Conservation (phyloP, 2,797 vertebrate species). For the Coregonus suidteri region DNA sequence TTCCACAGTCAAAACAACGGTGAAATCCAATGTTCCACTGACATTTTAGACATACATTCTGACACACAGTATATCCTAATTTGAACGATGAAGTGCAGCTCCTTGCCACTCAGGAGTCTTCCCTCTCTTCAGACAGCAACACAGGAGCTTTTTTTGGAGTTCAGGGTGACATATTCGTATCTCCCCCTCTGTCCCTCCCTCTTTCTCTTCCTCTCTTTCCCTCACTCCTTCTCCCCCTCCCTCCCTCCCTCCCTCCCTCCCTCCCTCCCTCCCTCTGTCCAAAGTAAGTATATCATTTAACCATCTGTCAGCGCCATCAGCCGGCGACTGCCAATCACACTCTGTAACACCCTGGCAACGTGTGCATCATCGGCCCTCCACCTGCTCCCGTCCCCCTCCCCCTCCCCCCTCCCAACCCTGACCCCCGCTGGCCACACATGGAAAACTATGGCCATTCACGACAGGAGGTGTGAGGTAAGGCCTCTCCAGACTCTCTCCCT, state of each 20-base stretch:
- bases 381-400: slow-evolving; percentile 28
- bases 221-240: neutral
- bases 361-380: slow-evolving; percentile 27
- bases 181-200: slow-evolving; percentile 26
- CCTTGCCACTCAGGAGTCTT: slow-evolving; percentile 38
- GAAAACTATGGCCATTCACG: slow-evolving; percentile 38
- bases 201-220: slow-evolving; percentile 1
- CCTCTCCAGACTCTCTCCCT: slow-evolving; percentile 4
- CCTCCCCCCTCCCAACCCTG: neutral
- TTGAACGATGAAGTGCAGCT: neutral
- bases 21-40: neutral
- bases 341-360: slow-evolving; percentile 29
- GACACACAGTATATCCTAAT: neutral
- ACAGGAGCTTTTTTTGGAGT: slow-evolving; percentile 69
- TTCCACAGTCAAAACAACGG: slow-evolving; percentile 11
- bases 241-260: slow-evolving; percentile 34
- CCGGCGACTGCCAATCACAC: slow-evolving; percentile 64
- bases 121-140: slow-evolving; percentile 64
- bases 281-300: slow-evolving; percentile 66
- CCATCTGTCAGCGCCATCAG: slow-evolving; percentile 74
- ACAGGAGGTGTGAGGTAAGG: neutral
- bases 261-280: slow-evolving; percentile 46
- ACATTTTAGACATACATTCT: neutral
- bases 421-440: slow-evolving; percentile 45
- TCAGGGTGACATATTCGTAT: slow-evolving; percentile 52